These are phyloP conservation scores for Argyra leucocephala DNA, from an alignment of 2,888 invertebrate genomes.

Conservation along the genomic window DNA sequence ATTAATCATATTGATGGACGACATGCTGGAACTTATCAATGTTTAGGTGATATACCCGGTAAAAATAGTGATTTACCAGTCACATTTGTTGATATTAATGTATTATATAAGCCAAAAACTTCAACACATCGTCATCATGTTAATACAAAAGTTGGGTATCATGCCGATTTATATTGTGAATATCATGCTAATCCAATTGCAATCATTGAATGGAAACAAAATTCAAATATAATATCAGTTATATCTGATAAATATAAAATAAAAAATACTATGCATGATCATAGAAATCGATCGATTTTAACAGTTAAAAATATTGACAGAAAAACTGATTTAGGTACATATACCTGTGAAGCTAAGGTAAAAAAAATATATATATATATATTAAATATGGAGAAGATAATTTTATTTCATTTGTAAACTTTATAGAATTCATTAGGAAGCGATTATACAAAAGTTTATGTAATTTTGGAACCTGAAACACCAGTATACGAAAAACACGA, in stretches of 20 bases:
- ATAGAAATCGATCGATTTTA: slow-evolving; percentile 48
- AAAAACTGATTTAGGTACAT: slow-evolving; percentile 61
- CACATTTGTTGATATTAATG: slow-evolving; percentile 35
- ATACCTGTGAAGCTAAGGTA: slow-evolving; percentile 55
- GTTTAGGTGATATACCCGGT: slow-evolving; percentile 35
- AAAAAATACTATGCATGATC: slow-evolving; percentile 41
- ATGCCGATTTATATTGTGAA: slow-evolving; percentile 37
- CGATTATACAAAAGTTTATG: slow-evolving; percentile 31
- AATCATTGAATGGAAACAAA: slow-evolving; percentile 32
- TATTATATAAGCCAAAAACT: slow-evolving; percentile 36
- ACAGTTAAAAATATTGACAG: slow-evolving; percentile 54
- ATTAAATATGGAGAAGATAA: background rate
- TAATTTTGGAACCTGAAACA: slow-evolving; percentile 37
- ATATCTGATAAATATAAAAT: slow-evolving; percentile 39
- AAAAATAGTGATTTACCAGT: slow-evolving; percentile 30
- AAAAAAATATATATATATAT: background rate
- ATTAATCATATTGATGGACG: slow-evolving; percentile 33
- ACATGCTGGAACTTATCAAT: slow-evolving; percentile 37
- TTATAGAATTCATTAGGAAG: slow-evolving; percentile 33
- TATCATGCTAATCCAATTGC: slow-evolving; percentile 37
- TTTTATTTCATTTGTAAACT: slow-evolving; percentile 7
- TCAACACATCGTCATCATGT: slow-evolving; percentile 38
- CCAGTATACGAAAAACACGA: slow-evolving; percentile 34
- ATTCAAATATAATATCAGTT: slow-evolving; percentile 28
- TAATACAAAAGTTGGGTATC: slow-evolving; percentile 31